Conservation (phyloP, 1,140 invertebrate genomes). For the Bombus polaris region DNA sequence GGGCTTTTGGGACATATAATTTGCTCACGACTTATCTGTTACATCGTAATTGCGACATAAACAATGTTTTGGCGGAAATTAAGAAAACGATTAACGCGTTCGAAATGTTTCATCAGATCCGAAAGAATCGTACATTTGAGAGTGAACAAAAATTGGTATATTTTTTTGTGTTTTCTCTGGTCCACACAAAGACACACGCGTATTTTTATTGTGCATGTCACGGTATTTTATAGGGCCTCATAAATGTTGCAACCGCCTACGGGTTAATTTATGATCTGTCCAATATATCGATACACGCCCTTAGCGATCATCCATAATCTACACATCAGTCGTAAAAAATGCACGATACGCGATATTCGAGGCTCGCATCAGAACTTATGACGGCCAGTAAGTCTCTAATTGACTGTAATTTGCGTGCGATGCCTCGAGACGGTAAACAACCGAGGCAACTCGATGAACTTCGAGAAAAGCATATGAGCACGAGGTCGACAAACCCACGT, state of each 20-base stretch:
- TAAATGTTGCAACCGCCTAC: background rate
- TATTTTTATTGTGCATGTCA: background rate
- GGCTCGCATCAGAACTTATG: conserved; percentile 62
- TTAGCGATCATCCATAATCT: conserved; percentile 3
- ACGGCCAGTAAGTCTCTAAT: conserved; percentile 69
- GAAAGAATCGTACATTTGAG: too few relatives aligned
- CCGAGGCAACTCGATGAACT: conserved; percentile 55
- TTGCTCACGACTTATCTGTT: too few relatives aligned
- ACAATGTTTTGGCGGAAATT: too few relatives aligned
- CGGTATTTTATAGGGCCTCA: background rate
- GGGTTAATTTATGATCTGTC: conserved; percentile 8
- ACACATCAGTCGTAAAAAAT: conserved; percentile 7
- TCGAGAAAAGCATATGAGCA: conserved; percentile 41
- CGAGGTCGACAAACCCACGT: conserved; percentile 66
- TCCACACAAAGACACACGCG: background rate
- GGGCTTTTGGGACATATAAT: too few relatives aligned
- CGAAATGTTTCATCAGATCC: too few relatives aligned
- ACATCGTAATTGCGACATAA: too few relatives aligned
- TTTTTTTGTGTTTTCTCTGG: background rate
- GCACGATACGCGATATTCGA: conserved; percentile 24
- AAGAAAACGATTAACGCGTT: too few relatives aligned
- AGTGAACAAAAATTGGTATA: background rate
- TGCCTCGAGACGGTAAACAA: conserved; percentile 73
- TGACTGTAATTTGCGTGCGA: conserved; percentile 77
- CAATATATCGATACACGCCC: conserved; percentile 33